Evolutionary conservation across 2,113 vertebrate species (phyloP), one percentile per base, ranked within the genome.

Genomic region (Pholis gunnellus): DNA sequence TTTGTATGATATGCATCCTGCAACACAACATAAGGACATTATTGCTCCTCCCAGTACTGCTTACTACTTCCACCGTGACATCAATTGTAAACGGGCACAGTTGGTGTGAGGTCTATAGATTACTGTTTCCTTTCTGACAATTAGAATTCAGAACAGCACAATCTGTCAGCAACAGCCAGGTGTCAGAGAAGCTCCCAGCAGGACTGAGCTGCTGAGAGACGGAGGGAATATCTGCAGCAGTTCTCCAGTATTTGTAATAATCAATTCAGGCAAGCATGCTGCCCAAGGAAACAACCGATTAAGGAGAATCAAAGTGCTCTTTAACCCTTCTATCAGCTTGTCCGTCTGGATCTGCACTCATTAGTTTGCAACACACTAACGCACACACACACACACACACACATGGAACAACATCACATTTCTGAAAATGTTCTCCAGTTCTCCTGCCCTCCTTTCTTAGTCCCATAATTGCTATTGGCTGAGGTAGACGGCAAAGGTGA

Each of bases 271-370:
- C 44, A 22, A 67, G 70, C 61, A 42, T 61, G 67, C 63, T 65
- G 75, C 72, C 36, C 31, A 75, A 72, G 79, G 75, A 86, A 63
- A 70, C 61, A 59, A 61, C 27, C 48, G 78, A 92, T 86, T 81
- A 83, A 68, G 64, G 4, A 68, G 67, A 77, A 86, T 88, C 83
- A 89, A 85, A 88, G 63, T 56, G 76, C 44, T 65, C 40, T 78
- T 90, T 80, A 83, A 83, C 82, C 84, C 71, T 46, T 72, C 50
- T 64, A 70, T 60, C 63, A 61, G 27, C 48, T 82, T 67, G 72
- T 87, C 81, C 13, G 7, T 78, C 73, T 67, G 72, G 34, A 36
- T 75, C 38, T 50, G 52, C 0, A 67, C 48, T 85, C 76, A 78
- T 86, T 89, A 88, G 72, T 70, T 69, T 75, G 38, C 81, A 72